phyloP scores from a whole-genome alignment of 2,113 vertebrate genomes.

The Galemys pyrenaicus region DNA sequence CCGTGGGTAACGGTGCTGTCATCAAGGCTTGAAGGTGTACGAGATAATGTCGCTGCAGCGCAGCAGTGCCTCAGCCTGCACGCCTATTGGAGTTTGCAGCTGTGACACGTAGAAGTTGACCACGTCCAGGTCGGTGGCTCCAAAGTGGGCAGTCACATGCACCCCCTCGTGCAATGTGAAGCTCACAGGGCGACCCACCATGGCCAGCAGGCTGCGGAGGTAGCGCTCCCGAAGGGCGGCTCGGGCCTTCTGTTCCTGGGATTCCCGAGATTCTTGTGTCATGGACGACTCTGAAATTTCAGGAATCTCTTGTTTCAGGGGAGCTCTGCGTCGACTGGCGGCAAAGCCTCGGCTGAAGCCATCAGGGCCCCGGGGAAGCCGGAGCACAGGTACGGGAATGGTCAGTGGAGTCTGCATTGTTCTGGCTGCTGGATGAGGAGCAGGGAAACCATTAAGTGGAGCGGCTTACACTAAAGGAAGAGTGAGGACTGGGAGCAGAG shows the following conservation, averaged over 20 bases:
- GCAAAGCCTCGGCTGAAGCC: constrained; percentile 89
- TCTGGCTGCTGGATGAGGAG: neutral
- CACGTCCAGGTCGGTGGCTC: constrained; percentile 91
- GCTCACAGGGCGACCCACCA: constrained; percentile 85
- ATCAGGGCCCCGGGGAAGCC: constrained; percentile 79
- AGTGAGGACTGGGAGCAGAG: too few relatives aligned
- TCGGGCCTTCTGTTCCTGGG: constrained; percentile 85
- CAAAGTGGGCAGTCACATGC: constrained; percentile 88
- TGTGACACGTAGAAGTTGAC: constrained; percentile 93
- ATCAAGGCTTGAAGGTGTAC: constrained; percentile 86
- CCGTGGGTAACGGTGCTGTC: rapidly evolving
- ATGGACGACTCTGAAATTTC: neutral
- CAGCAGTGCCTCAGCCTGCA: constrained; percentile 91
- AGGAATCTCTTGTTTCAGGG: constrained; percentile 28
- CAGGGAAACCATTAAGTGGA: neutral
- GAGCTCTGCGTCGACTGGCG: constrained; percentile 77
- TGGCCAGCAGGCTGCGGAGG: constrained; percentile 89
- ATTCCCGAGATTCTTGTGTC: neutral
- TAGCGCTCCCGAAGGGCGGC: constrained; percentile 89
- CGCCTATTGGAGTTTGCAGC: constrained; percentile 91
- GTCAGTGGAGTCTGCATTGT: constrained; percentile 51
- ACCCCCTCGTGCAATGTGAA: constrained; percentile 90
- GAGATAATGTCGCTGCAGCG: constrained; percentile 92
- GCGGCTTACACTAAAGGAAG: neutral
- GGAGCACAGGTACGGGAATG: constrained; percentile 67